Base-by-base conservation (phyloP, 2,888 invertebrate species). In the Epirrhoe alternata region DNA sequence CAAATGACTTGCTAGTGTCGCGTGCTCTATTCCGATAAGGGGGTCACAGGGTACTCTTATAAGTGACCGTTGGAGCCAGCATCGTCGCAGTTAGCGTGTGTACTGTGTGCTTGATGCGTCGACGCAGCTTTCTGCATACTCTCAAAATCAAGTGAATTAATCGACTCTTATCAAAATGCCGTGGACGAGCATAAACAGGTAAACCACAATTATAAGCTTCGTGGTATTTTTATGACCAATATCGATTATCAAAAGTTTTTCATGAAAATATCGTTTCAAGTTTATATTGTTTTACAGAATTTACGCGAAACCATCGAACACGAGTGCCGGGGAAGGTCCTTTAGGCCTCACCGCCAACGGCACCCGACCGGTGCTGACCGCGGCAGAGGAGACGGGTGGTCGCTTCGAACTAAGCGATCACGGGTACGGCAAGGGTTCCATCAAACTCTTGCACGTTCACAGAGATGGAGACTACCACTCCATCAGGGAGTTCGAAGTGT, bases 351-450 rank as follows among this genome's bases (percentile, higher is more conserved):
- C 69, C 17, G 42, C 17, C 42, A 47, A 70, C 31, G 79, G 52
- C 24, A 69, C 84, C 35, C 75, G 77, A 38, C 65, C 78, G 8
- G 82, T 81, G 42, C 79, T 80, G 61, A 92, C 92, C 12, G 93
- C 91, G 12, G 85, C 92, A 6, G 86, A 86, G 1, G 93, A 93
- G 72, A 83, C 93, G 10, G 90, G 90, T 35, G 93, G 93, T 64
- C 90, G 94, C 66, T 95, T 95, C 81, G 94, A 95, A 78, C 90
- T 96, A 64, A 94, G 94, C 68, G 94, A 95, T 73, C 94, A 95
- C 70, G 95, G 95, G 14, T 96, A 96, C 81, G 97, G 97, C 56
- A 97, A 97, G 88, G 94, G 95, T 82, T 93, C 94, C 74, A 95
- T 97, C 6, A 97, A 96, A 80, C 89, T 97, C 8, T 89, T 97